Evolutionary conservation across 30 jellyfish, hydroid and myxozoan genomes (phyloP).

Genomic region (Aurelia sp.): DNA sequence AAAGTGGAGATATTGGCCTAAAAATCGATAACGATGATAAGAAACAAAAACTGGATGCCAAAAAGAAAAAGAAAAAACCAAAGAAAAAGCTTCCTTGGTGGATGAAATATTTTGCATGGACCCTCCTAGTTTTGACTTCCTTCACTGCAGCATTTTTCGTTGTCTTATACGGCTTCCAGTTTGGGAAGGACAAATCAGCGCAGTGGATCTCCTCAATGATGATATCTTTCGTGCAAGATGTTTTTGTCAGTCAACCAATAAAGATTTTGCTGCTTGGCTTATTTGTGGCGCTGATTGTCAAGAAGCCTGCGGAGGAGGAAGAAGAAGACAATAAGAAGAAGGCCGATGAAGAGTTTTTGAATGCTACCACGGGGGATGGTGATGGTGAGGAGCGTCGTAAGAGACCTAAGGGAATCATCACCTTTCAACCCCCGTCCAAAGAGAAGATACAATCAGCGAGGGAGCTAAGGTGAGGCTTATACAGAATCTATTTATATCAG

Average conservation of each 20-base stretch:
- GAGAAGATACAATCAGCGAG: conserved; percentile 86
- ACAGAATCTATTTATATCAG: too few relatives aligned
- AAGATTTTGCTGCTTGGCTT: conserved; percentile 87
- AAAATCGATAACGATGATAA: conserved; percentile 73
- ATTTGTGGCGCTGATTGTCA: conserved; percentile 88
- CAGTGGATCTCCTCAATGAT: conserved; percentile 90
- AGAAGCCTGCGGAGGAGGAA: conserved; percentile 93
- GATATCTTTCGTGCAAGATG: conserved; percentile 92
- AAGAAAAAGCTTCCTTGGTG: conserved; percentile 85
- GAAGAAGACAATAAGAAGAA: conserved; percentile 85
- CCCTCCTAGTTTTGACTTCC: conserved; percentile 76
- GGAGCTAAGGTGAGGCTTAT: conserved; percentile 60
- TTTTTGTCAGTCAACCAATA: conserved; percentile 88
- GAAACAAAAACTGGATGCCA: conserved; percentile 12
- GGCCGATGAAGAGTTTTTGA: conserved; percentile 77
- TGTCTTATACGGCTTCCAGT: conserved; percentile 92
- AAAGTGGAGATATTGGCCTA: conserved; percentile 78
- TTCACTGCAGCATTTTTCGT: conserved; percentile 96
- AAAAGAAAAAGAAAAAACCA: conserved; percentile 64
- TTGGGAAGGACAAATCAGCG: conserved; percentile 95
- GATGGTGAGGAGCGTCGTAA: conserved; percentile 15
- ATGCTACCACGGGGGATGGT: conserved; percentile 3
- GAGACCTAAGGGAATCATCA: conserved; percentile 75
- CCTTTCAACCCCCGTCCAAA: conserved; percentile 92
- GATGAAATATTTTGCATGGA: conserved; percentile 97